Evolutionary conservation across 2,797 vertebrate genomes (phyloP), one percentile per base, ranked within the genome.

Genomic region (Typhlichthys eigenmanni): DNA sequence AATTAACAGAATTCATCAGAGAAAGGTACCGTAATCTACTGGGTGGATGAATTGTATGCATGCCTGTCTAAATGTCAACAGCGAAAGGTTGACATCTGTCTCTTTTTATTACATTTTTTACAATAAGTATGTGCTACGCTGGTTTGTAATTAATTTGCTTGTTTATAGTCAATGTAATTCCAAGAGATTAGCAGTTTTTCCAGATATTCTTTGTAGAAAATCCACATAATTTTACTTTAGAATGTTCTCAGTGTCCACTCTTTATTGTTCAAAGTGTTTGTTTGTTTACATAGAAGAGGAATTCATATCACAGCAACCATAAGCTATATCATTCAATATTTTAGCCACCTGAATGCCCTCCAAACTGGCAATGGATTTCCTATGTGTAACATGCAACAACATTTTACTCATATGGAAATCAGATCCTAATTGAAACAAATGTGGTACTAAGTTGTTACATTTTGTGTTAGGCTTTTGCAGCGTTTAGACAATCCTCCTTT

Each of bases 1-100:
- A 99, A 78, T 89, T 99, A 71, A 94, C 95, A 45, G 97, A 99
- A 76, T 99, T 98, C 91, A 96, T 99, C 87, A 94, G 96, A 90
- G 97, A 98, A 92, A 95, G 97, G 97, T 98, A 29, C 24, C 4
- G 0, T 29, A 91, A 87, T 90, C 83, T 0, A 10, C 8, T 1
- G 7, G 4, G 2, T 0, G 0, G 10, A n/a, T 16, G n/a, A 10
- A 48, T 29, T 6, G 4, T 38, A 6, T 53, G 1, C 45, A 17
- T 11, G 2, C 5, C 38, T 48, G 11, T 17, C 24, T 19, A 7
- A n/a, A 50, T 5, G 51, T 43, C 45, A 43, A 29, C 45, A 0
- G 6, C 24, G 47, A 34, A 13, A 29, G 47, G 45, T 29, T 45
- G 60, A 1, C 47, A 47, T 19, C 29, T 13, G 46, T 62, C 60